Evolutionary conservation across 2,888 invertebrate species (phyloP).

Genomic region (Drosophila suboccidentalis): DNA sequence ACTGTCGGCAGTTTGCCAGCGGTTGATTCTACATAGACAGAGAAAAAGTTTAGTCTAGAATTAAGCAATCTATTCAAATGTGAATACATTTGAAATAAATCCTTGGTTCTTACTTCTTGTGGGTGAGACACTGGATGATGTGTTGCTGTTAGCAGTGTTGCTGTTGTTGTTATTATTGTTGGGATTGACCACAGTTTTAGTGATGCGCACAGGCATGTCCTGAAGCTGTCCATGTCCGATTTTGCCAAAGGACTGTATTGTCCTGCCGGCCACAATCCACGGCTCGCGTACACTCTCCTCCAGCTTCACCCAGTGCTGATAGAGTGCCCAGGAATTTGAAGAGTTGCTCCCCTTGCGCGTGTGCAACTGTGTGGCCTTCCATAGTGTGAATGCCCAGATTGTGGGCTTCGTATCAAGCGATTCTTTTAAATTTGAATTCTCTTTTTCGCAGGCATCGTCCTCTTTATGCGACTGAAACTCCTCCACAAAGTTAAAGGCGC

Average conservation of each 20-base stretch:
- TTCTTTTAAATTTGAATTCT: constrained; percentile 86
- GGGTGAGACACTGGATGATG: constrained; percentile 59
- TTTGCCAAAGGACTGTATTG: constrained; percentile 91
- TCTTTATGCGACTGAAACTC: constrained; percentile 91
- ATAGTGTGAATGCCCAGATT: constrained; percentile 93
- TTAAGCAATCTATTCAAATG: not conserved
- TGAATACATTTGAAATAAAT: constrained; percentile 17
- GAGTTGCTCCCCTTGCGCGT: constrained; percentile 85
- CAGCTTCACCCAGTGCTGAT: constrained; percentile 94
- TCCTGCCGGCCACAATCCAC: constrained; percentile 93
- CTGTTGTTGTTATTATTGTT: constrained; percentile 65
- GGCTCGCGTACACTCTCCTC: constrained; percentile 90
- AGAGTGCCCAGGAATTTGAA: constrained; percentile 91
- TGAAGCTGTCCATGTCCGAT: constrained; percentile 85
- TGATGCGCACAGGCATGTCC: constrained; percentile 86
- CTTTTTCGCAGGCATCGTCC: constrained; percentile 79
- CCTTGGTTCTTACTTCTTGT: constrained; percentile 75
- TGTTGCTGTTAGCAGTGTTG: constrained; percentile 60
- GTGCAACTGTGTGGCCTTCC: constrained; percentile 89
- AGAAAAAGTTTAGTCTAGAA: not conserved
- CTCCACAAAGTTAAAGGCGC: constrained; percentile 92
- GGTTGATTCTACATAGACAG: constrained; percentile 48
- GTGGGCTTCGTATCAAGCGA: constrained; percentile 92
- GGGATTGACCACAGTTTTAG: constrained; percentile 85
- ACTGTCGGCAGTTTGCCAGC: constrained; percentile 64